A percentile compares a stretch with the other conserved stretches of the same genome.
Evolutionary conservation across 1,140 invertebrate genomes (phyloP).

Genomic region (Drosophila orosa): DNA sequence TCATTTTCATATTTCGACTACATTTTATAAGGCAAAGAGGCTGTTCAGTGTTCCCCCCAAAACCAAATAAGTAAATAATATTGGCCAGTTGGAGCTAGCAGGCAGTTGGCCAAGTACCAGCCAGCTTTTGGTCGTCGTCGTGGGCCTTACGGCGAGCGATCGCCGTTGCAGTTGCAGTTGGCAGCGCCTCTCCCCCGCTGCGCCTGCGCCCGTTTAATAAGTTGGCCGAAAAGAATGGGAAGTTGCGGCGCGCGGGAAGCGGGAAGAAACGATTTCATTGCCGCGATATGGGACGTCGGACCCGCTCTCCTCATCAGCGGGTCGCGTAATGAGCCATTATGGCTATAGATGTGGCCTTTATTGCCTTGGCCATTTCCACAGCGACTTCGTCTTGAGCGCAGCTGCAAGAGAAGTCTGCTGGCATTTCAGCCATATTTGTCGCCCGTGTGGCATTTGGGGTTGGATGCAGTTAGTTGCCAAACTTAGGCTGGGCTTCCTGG

Average conservation of each 20-base stretch:
- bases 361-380: conserved; percentile 37
- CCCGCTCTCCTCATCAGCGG: conserved; percentile 53
- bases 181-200: conserved; percentile 37
- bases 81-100: conserved; percentile 40
- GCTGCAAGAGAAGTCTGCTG: conserved; percentile 24
- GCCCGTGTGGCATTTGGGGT: conserved; percentile 60
- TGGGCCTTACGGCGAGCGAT: conserved; percentile 54
- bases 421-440: conserved; percentile 78
- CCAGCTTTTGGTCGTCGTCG: conserved; percentile 15
- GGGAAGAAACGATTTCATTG: conserved; percentile 44
- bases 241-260: too few relatives aligned
- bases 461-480: conserved; percentile 55
- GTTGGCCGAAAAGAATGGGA: background rate
- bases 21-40: background rate
- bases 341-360: conserved; percentile 52
- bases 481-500: conserved; percentile 27
- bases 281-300: conserved; percentile 56
- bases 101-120: conserved; percentile 53
- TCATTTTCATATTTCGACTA: background rate
- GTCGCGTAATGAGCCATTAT: conserved; percentile 71
- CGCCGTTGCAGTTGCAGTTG: conserved; percentile 25
- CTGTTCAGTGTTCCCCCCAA: conserved; percentile 35
- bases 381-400: conserved; percentile 12
- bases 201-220: conserved; percentile 48
- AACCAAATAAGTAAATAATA: conserved; percentile 58